Evolutionary conservation across 2,888 invertebrate genomes (phyloP), one percentile per base, ranked within the genome.

Genomic region (Tridacna gigas): DNA sequence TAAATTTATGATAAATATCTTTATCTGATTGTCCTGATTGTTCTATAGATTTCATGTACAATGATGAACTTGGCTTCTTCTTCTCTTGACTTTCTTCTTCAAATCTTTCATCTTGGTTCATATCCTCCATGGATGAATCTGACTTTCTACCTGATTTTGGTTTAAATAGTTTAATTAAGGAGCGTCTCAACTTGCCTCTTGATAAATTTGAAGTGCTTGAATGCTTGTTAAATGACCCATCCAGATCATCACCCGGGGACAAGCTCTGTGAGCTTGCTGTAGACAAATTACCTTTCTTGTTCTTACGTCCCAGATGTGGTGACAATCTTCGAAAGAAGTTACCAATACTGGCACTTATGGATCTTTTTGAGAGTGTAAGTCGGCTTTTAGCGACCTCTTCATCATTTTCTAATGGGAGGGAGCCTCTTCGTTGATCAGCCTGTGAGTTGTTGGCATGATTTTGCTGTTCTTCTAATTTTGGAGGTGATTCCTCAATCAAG

Each of bases 311-410:
- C 26, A 91, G 76, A 47, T 88, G 89, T 4, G 92, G 93, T 4
- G 93, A 93, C 77, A 92, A 87, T 65, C 91, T 90, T 71, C 91
- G 89, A 82, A 94, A 92, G 88, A 94, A 94, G 80, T 92, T 94
- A 25, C 92, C 90, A 75, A 94, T 93, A 85, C 93, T 93, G 20
- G 89, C 89, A 77, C 93, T 93, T 56, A 93, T 89, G 0, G 93
- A 92, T 37, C 90, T 87, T 82, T 93, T 93, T 37, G 91, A 87
- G 12, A 91, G 92, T 15, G 91, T 91, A 25, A 93, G 88, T 63
- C 86, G 84, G 66, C 79, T 84, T 66, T 87, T 80, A 0, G 74
- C 77, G 13, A 61, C 26, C 11, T 25, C 73, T 13, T 80, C 83
- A 15, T 81, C 81, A 28, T 83, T 83, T n/a, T 90, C 86, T 48